phyloP scores from a whole-genome alignment of 2,888 invertebrate genomes.

The Meandrusa payeni region DNA sequence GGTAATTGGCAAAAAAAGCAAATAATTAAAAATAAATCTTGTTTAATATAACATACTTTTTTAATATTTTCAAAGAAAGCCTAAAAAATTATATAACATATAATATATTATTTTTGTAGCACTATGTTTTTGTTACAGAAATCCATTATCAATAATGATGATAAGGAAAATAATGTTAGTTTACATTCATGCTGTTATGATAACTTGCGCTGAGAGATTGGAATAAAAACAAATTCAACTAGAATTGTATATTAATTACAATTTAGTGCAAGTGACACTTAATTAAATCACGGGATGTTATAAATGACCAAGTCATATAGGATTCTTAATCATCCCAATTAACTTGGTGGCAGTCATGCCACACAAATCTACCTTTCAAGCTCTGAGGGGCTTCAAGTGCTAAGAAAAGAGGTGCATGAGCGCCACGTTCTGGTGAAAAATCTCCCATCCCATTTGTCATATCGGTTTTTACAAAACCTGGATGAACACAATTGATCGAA shows the following conservation, averaged over 20 bases:
- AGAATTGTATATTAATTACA: constrained; percentile 61
- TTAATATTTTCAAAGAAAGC: too few relatives aligned
- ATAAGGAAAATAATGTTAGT: too few relatives aligned
- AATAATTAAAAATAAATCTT: too few relatives aligned
- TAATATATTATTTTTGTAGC: too few relatives aligned
- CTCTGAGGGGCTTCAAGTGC: constrained; percentile 69
- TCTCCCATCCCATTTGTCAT: constrained; percentile 77
- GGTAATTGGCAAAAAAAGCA: too few relatives aligned
- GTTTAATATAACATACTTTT: too few relatives aligned
- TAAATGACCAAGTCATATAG: constrained; percentile 52
- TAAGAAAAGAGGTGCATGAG: constrained; percentile 64
- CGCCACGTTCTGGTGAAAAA: constrained; percentile 68
- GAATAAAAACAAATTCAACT: constrained; percentile 48
- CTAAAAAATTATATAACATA: too few relatives aligned
- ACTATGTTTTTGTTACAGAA: too few relatives aligned
- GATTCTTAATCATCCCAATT: constrained; percentile 73
- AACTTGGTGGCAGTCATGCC: constrained; percentile 74
- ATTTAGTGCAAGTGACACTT: constrained; percentile 73
- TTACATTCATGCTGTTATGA: too few relatives aligned
- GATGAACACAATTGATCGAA: constrained; percentile 73
- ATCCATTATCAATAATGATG: too few relatives aligned
- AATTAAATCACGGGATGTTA: constrained; percentile 69
- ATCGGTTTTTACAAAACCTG: constrained; percentile 74
- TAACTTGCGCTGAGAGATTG: too few relatives aligned
- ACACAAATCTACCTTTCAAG: constrained; percentile 69